Evolutionary conservation across 2,797 vertebrate species (phyloP), one percentile per base, ranked within the genome.

Genomic region (Anisognathus igniventris): DNA sequence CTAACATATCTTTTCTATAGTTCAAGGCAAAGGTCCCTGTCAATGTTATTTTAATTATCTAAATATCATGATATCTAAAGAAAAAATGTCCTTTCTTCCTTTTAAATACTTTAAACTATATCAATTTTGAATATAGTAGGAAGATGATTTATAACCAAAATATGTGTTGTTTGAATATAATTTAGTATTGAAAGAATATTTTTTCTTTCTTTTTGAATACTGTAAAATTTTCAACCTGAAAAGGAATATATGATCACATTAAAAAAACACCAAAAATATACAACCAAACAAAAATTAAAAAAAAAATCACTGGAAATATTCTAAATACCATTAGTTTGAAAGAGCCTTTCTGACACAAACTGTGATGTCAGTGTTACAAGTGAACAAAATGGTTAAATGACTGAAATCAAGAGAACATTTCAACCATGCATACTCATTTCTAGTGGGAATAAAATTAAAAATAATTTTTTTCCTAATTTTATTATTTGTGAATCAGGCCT

Each of bases 391-490:
- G 3, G 12, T 8, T 61, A 27, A 45, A n/a, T 23, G 4, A 44
- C 18, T 31, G 18, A 71, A 71, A 37, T 28, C 15, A 23, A 45
- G n/a, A 37, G 18, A 53, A 37, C 1, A 28, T 53, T 71, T 81
- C 19, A 45, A n/a, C 14, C 14, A 45, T 7, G 25, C 12, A n/a
- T 19, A n/a, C 5, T n/a, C 7, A n/a, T 45, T 53, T 62, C 23
- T 82, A 37, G 28, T 22, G n/a, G 9, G 4, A 45, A n/a, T 27
- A 12, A n/a, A 15, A 5, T n/a, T 27, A 8, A 37, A 70, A 60
- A 35, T 0, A 42, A 1, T 0, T 27, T 31, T 42, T 70, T 53
- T 22, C 5, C 0, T 45, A 15, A 37, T n/a, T 35, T 28, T 45
- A 23, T 23, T 53, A n/a, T 23, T 22, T 53, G 28, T 62, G 10